phyloP scores from a whole-genome alignment of 2,797 vertebrate genomes.

The Prionace glauca region DNA sequence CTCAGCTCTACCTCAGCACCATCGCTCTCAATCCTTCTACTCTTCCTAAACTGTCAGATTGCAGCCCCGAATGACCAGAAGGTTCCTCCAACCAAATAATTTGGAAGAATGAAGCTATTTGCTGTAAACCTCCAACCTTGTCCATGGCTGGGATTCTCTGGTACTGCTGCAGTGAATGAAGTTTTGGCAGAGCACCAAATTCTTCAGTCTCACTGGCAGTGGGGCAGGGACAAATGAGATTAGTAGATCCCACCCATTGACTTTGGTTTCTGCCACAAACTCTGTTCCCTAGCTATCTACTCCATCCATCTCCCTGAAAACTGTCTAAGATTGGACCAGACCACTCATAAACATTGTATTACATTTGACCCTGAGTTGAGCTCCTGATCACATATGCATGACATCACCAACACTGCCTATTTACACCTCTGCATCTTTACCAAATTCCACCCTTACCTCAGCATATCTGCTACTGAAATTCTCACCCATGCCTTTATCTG shows the following conservation, averaged over 20 bases:
- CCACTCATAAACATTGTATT: not conserved
- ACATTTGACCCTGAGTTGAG: not conserved
- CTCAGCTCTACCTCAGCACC: no score
- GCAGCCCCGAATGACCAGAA: no score
- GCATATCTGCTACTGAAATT: not conserved
- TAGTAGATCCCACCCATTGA: no score
- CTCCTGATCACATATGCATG: not conserved
- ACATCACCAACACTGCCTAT: not conserved
- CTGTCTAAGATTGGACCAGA: not conserved
- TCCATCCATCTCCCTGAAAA: not conserved
- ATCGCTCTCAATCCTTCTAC: no score
- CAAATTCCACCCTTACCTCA: not conserved
- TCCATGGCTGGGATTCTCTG: no score
- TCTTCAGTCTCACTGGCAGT: no score
- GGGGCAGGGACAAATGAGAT: no score
- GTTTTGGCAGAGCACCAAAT: no score
- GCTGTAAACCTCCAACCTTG: no score
- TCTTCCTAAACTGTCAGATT: no score
- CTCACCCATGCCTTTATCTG: not conserved
- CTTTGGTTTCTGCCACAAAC: no score
- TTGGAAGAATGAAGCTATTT: not conserved
- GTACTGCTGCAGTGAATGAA: no score
- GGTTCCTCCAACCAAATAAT: not conserved
- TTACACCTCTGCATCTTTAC: not conserved
- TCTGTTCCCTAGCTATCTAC: not conserved